These are phyloP conservation scores for Plectropomus leopardus DNA, from an alignment of 2,113 vertebrate species.

Conservation along the genomic window DNA sequence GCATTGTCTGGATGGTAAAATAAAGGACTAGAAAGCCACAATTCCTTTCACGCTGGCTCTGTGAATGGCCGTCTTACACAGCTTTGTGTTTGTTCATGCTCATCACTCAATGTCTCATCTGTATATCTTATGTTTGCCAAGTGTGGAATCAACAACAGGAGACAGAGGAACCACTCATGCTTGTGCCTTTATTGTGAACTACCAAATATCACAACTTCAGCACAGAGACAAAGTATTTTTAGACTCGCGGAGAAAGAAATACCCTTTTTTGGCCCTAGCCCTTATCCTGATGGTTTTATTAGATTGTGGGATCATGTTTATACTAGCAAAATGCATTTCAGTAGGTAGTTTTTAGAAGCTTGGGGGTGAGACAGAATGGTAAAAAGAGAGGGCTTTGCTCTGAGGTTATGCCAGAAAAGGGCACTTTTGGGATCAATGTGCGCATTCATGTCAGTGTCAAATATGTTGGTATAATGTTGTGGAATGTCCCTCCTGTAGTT, in stretches of 20 bases:
- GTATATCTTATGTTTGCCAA: constrained; percentile 56
- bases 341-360: neutral
- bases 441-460: constrained; percentile 30
- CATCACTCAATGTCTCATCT: constrained; percentile 44
- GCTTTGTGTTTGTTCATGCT: constrained; percentile 35
- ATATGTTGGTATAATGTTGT: neutral
- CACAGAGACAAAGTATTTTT: constrained; percentile 39
- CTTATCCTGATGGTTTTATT: constrained; percentile 26
- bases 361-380: neutral
- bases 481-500: neutral
- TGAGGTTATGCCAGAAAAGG: constrained; percentile 30
- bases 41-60: constrained; percentile 6
- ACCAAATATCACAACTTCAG: constrained; percentile 6
- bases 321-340: neutral
- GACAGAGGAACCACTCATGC: neutral
- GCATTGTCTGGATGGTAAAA: neutral
- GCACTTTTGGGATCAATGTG: neutral
- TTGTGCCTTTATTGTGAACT: neutral
- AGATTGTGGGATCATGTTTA: constrained; percentile 29
- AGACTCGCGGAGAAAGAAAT: constrained; percentile 27
- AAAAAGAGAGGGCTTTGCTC: constrained; percentile 26
- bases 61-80: constrained; percentile 11
- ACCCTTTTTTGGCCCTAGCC: constrained; percentile 35
- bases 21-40: neutral
- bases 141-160: constrained; percentile 43